Evolutionary conservation across 2,888 invertebrate species (phyloP).

Genomic region (Pseudococcus longispinus): DNA sequence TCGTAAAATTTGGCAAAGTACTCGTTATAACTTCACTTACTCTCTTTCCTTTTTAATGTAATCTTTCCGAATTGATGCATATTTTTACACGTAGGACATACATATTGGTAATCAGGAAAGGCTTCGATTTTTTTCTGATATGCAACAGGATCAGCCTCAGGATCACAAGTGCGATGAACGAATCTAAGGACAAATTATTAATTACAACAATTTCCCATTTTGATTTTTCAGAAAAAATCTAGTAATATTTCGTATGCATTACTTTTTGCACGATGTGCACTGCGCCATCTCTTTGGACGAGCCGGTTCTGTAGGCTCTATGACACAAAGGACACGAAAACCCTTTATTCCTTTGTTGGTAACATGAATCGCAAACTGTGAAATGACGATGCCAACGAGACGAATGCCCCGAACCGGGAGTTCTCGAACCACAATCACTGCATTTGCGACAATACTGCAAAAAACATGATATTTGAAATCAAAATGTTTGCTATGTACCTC

Average conservation of each 20-base stretch:
- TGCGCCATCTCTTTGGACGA: conserved; percentile 95
- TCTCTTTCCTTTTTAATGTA: conserved; percentile 67
- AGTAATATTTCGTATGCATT: conserved; percentile 60
- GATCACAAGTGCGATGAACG: conserved; percentile 92
- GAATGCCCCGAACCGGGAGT: conserved; percentile 95
- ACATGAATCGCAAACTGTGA: conserved; percentile 97
- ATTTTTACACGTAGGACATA: conserved; percentile 84
- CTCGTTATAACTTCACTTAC: conserved; percentile 62
- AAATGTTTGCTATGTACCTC: too few relatives aligned
- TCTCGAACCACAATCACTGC: conserved; percentile 94
- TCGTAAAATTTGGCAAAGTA: background rate
- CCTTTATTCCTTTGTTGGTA: conserved; percentile 98
- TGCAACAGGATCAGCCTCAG: conserved; percentile 80
- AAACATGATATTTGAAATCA: background rate
- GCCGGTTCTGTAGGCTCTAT: conserved; percentile 91
- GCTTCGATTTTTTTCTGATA: conserved; percentile 80
- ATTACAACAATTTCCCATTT: background rate
- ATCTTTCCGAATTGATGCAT: conserved; percentile 63
- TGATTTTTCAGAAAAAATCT: background rate
- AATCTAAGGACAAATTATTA: conserved; percentile 68
- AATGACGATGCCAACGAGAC: conserved; percentile 97
- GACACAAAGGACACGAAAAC: conserved; percentile 91
- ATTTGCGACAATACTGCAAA: conserved; percentile 87
- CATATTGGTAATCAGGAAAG: conserved; percentile 85
- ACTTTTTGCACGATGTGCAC: conserved; percentile 86